Conservation (phyloP, 2,888 invertebrate species). For the Sminthurinus aureus region DNA sequence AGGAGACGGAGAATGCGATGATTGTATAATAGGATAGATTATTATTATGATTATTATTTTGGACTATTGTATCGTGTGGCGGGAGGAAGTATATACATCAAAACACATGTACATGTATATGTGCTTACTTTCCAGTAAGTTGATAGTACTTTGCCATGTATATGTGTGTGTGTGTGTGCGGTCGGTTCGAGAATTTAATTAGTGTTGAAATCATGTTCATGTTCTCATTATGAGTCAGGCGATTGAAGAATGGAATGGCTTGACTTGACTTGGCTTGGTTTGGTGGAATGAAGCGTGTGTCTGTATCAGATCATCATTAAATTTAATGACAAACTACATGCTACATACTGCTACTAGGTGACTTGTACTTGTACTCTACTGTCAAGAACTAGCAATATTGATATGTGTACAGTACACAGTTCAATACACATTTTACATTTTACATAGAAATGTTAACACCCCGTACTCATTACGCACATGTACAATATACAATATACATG, state of each 20-base stretch:
- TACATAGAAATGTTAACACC: too few species aligned
- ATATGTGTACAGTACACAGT: too few species aligned
- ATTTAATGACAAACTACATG: constrained; percentile 57
- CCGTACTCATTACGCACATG: too few species aligned
- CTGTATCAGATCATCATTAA: constrained; percentile 58
- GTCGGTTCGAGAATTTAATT: constrained; percentile 55
- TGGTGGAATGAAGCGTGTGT: constrained; percentile 29
- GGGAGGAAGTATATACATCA: not conserved
- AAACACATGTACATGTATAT: too few species aligned
- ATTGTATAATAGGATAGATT: not conserved
- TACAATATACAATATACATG: too few species aligned
- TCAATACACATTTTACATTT: too few species aligned
- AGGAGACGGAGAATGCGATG: not conserved
- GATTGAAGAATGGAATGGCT: constrained; percentile 33
- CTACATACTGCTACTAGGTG: too few species aligned
- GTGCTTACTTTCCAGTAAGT: not conserved
- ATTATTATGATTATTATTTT: not conserved
- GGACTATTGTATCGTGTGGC: not conserved
- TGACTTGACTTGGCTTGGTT: too few species aligned
- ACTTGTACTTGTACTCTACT: not conserved
- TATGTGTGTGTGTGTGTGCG: constrained; percentile 18
- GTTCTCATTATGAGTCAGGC: constrained; percentile 54
- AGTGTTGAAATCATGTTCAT: constrained; percentile 59
- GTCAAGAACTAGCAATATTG: not conserved
- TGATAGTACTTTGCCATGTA: too few species aligned